Evolutionary conservation across 2,797 vertebrate genomes (phyloP), one percentile per base, ranked within the genome.

Genomic region (Sebastes nivosus): DNA sequence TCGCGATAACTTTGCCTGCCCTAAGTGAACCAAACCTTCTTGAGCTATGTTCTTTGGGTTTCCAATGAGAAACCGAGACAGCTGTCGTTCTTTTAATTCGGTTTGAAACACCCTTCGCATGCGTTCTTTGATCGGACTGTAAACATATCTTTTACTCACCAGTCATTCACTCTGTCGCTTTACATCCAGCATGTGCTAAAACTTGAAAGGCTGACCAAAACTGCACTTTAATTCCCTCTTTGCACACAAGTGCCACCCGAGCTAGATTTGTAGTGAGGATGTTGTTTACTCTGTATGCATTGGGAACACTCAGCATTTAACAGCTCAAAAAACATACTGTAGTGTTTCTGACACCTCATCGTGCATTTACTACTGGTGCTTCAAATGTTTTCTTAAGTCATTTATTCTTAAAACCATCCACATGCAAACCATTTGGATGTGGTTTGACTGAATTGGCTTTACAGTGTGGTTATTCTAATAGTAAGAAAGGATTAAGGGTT

Each of bases 71-170:
- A 68, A 61, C 32, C 4, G 18, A 27, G 67, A 67, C 67, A 71
- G 50, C 68, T 54, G 29, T 64, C 34, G 30, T 57, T 63, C 11
- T 30, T 66, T 69, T 71, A 71, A 78, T 83, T 69, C 38, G 34
- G 66, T 79, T 80, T 72, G 25, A 78, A 82, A 59, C 63, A 46
- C 58, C 29, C 22, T 80, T 78, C 20, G 57, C 65, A 46, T 55
- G 59, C 42, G 2, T 38, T 77, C 72, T 87, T 82, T 82, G 65
- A 82, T 81, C 64, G 27, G 55, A 54, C 61, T 78, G 54, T 73
- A 67, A 81, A 81, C 55, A 55, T 70, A 30, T 72, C 46, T 69
- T 84, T 84, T 42, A 30, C 66, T 72, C 58, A 42, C 63, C 61
- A 67, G 36, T 72, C 58, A 34, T 74, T 82, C 30, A 50, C 84